These are phyloP conservation scores for Astropecten irregularis DNA, from an alignment of 53 echinoderm and acorn worm species.

Conservation along the genomic window DNA sequence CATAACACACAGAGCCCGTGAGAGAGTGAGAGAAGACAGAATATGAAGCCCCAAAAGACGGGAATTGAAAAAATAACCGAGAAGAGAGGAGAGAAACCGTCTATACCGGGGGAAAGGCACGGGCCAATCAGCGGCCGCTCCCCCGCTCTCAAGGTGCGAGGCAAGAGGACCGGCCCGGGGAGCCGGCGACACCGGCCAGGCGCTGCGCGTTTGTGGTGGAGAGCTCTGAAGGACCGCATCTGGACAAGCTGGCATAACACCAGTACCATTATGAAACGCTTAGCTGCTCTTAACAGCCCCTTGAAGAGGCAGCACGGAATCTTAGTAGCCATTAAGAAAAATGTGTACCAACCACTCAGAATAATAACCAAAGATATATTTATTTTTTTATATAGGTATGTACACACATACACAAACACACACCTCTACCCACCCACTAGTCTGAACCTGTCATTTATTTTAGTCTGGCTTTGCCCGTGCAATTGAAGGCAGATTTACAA, in stretches of 20 bases:
- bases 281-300: conserved; percentile 39
- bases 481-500: too few relatives aligned
- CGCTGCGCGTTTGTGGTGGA: conserved; percentile 28
- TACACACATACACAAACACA: not conserved
- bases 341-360: conserved; percentile 42
- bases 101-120: too few relatives aligned
- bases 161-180: conserved; percentile 14
- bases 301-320: conserved; percentile 16
- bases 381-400: not conserved
- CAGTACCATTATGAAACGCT: conserved; percentile 42
- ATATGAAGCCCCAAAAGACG: too few relatives aligned
- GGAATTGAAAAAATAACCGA: not conserved
- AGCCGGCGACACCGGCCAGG: conserved; percentile 26
- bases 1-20: too few relatives aligned
- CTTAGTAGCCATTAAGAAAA: conserved; percentile 36
- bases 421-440: conserved; percentile 7
- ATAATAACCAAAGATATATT: not conserved
- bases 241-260: conserved; percentile 46
- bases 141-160: conserved; percentile 33
- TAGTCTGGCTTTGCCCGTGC: too few relatives aligned
- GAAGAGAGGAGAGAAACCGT: too few relatives aligned
- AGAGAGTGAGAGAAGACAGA: too few relatives aligned
- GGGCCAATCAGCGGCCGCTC: conserved; percentile 22
- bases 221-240: conserved; percentile 19
- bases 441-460: too few relatives aligned